Base-by-base conservation (phyloP, 2,888 invertebrate genomes). In the Ormyrus thymus region DNA sequence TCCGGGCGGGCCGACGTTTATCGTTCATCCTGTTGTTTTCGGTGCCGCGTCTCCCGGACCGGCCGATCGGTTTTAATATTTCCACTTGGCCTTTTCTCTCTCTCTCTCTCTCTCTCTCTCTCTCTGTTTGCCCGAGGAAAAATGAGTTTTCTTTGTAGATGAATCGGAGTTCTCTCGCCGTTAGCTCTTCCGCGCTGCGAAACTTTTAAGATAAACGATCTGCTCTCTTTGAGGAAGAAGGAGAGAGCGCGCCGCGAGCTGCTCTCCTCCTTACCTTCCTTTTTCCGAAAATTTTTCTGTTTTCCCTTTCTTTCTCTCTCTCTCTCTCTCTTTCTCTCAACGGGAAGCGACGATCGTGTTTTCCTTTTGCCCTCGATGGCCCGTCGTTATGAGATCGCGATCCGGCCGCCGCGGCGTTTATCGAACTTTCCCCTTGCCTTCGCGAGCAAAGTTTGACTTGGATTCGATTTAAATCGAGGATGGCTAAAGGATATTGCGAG, bases 91-190 rank as follows among this genome's bases (percentile, higher is more conserved):
- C 53, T 4, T 61, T 10, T 10, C 7, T 9, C 48, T 46, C 45
- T 56, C 50, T 29, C 45, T 43, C 29, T 29, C 13, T 10, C 7
- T 9, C 48, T 46, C 45, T 58, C 51, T 29, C 45, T n/a, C 6
- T 9, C n/a, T 62, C 45, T 53, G 74, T 73, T 78, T 66, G 53
- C 53, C 11, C 15, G 43, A 29, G 50, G 64, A 79, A 76, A 79
- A 71, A 75, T 75, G 66, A 79, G 61, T 75, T 79, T 79, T 79
- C 75, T 62, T 75, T 65, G 48, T 56, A 61, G 68, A 71, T 48
- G 61, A 70, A 68, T 68, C 62, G 61, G n/a, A 69, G 13, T n/a
- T 15, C 58, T 29, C 48, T 51, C 29, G 29, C 29, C 29, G 29
- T 29, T 29, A 29, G 29, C 51, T 11, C 7, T 6, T 10, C 62